Percentiles rank a stretch among this genome's conserved stretches.
These are phyloP conservation scores for human DNA, from an alignment of 2,113 vertebrate genomes.

Conservation along the genomic window GRCh38 chr2:212116501-212117000, in stretches of 20 bases:
- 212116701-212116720: no score
- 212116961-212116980: slow-evolving; percentile 52
- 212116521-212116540: no score
- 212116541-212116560: no score
- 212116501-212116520: no score
- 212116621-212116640: no score
- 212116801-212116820: background rate
- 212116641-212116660: no score
- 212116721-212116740: no score
- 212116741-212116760: background rate
- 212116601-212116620: no score
- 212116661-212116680: no score
- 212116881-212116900: slow-evolving; percentile 47
- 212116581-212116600: no score
- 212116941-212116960: slow-evolving; percentile 38
- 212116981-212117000: slow-evolving; percentile 61
- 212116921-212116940: background rate
- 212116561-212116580: no score
- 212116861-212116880: background rate
- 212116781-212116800: background rate
- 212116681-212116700: no score
- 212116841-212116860: slow-evolving; percentile 32
- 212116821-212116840: background rate
- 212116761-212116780: slow-evolving; percentile 5
- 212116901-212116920: slow-evolving; percentile 60